Evolutionary conservation across 1,140 invertebrate species (phyloP).

Genomic region (Drosophila pseudoobscura): DNA sequence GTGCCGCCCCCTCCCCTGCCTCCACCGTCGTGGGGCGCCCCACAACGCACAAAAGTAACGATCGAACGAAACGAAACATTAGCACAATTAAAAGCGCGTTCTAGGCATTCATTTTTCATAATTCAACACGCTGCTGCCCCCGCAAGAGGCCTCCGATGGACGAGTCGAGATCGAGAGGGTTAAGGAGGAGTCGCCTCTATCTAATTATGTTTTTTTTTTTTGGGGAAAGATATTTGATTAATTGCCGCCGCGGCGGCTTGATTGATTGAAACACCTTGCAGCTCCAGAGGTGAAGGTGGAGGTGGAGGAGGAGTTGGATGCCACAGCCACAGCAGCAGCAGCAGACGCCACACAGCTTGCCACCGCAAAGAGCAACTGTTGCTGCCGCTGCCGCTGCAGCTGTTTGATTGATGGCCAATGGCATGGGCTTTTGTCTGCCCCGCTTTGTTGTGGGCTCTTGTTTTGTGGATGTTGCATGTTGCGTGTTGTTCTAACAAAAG

Average conservation of each 20-base stretch:
- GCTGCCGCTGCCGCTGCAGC: constrained; percentile 69
- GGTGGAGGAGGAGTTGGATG: too few species aligned
- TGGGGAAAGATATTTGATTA: constrained; percentile 74
- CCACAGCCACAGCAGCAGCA: constrained; percentile 46
- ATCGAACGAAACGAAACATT: constrained; percentile 55
- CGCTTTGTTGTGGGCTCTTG: constrained; percentile 57
- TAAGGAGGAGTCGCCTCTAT: constrained; percentile 54
- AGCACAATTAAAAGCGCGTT: constrained; percentile 81
- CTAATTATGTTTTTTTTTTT: constrained; percentile 82
- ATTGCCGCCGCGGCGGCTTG: constrained; percentile 68
- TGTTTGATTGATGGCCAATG: constrained; percentile 82
- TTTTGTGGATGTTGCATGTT: constrained; percentile 28
- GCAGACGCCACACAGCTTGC: constrained; percentile 74
- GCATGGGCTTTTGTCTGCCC: constrained; percentile 56
- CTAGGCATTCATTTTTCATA: constrained; percentile 80
- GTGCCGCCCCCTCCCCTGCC: not conserved
- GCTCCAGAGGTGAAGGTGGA: constrained; percentile 1
- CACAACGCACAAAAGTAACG: too few species aligned
- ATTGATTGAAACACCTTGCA: constrained; percentile 61
- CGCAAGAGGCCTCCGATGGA: constrained; percentile 39
- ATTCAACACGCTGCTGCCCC: constrained; percentile 80
- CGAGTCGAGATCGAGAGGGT: constrained; percentile 9
- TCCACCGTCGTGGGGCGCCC: constrained; percentile 14
- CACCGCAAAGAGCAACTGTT: constrained; percentile 67
- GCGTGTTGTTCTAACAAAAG: constrained; percentile 51